Percentiles rank a stretch among this genome's conserved stretches.
Evolutionary conservation across 2,888 invertebrate genomes (phyloP).

Genomic region (Lycocerus yunnanus): DNA sequence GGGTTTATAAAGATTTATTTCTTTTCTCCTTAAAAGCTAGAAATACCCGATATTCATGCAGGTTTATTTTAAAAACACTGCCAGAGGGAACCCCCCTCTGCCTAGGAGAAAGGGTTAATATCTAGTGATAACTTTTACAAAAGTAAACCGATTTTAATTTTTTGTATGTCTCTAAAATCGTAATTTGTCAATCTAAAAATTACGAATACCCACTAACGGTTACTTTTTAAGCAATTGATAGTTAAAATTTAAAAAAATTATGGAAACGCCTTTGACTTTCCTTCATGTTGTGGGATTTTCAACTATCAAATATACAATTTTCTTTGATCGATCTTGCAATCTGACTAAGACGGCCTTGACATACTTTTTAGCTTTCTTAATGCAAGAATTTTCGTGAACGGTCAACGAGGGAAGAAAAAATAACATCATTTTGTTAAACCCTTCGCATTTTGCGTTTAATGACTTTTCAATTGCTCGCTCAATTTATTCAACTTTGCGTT

Average conservation of each 20-base stretch:
- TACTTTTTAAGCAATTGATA: background rate
- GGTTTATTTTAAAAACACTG: no score
- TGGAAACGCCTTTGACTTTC: no score
- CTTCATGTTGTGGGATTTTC: background rate
- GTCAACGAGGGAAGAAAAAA: background rate
- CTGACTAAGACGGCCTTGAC: background rate
- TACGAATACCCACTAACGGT: background rate
- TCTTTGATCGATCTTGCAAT: background rate
- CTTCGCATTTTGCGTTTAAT: background rate
- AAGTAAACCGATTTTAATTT: background rate
- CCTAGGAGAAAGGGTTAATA: no score
- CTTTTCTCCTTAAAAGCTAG: no score
- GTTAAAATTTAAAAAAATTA: background rate
- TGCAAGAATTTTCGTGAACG: background rate
- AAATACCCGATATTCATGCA: no score
- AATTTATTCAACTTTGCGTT: background rate
- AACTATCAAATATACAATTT: background rate
- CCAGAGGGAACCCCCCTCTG: no score
- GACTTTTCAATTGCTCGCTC: background rate
- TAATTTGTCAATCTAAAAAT: background rate
- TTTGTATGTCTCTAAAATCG: background rate
- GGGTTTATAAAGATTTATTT: no score
- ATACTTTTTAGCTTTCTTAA: background rate
- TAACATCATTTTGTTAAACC: background rate
- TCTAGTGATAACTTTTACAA: background rate